Evolutionary conservation across 2,797 vertebrate species (phyloP).

Genomic region (Allobates femoralis): DNA sequence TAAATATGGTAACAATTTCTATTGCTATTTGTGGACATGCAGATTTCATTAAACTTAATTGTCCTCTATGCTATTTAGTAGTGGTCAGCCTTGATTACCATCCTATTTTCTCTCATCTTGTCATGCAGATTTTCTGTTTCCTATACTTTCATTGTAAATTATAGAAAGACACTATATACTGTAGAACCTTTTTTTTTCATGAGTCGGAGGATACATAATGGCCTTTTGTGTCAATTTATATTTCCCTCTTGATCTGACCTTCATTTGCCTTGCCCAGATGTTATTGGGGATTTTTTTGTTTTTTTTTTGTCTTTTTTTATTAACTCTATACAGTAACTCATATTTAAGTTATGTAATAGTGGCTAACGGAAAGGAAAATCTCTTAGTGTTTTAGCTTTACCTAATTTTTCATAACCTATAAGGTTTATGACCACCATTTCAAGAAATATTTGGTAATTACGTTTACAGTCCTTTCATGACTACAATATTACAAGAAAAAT

Average conservation of each 20-base stretch:
- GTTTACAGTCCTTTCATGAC: conserved; percentile 17
- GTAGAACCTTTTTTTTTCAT: conserved; percentile 32
- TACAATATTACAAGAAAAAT: conserved; percentile 18
- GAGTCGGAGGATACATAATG: neutral
- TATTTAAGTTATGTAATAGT: neutral
- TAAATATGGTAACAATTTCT: conserved; percentile 73
- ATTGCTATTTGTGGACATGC: conserved; percentile 70
- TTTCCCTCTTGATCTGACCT: conserved; percentile 30
- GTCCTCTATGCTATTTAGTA: conserved; percentile 63
- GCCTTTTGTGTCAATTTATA: conserved; percentile 13
- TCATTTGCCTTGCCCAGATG: neutral
- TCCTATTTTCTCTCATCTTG: conserved; percentile 69
- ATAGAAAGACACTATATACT: conserved; percentile 43
- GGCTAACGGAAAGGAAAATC: conserved; percentile 12
- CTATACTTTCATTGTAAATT: conserved; percentile 69
- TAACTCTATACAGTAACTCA: neutral
- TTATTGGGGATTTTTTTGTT: neutral
- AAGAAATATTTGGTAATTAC: neutral
- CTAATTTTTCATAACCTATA: neutral
- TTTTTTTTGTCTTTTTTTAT: neutral
- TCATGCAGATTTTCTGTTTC: conserved; percentile 68
- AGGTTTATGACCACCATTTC: conserved; percentile 23
- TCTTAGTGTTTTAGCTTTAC: neutral
- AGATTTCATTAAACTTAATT: conserved; percentile 71
- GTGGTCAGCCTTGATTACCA: conserved; percentile 69